A percentile compares a stretch with the other conserved stretches of the same genome.
Evolutionary conservation across 2,888 invertebrate genomes (phyloP).

Genomic region (Hypena proboscidalis): DNA sequence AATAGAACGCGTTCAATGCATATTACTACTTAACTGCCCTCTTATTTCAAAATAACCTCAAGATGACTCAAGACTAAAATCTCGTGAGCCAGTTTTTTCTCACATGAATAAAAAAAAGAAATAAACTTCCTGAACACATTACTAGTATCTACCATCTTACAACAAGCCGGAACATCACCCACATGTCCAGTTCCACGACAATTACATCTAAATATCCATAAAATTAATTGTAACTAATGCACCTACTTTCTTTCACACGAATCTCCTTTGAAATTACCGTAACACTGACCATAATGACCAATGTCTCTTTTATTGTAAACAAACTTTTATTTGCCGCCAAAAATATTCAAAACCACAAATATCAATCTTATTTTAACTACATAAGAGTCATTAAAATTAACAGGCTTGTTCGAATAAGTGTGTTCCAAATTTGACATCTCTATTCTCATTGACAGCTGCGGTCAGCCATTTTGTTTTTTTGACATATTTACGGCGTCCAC

Average conservation of each 20-base stretch:
- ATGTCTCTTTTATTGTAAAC: slow-evolving; percentile 55
- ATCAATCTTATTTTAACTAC: slow-evolving; percentile 9
- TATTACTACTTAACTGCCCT: too few species aligned
- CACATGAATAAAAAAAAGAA: background rate
- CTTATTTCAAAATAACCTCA: too few species aligned
- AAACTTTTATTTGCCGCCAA: slow-evolving; percentile 8
- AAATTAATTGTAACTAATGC: slow-evolving; percentile 76
- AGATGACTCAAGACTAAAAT: too few species aligned
- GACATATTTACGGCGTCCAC: slow-evolving; percentile 65
- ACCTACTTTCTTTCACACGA: slow-evolving; percentile 64
- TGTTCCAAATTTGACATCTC: slow-evolving; percentile 62
- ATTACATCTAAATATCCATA: slow-evolving; percentile 73
- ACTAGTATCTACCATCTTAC: background rate
- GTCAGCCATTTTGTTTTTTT: slow-evolving; percentile 68
- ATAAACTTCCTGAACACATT: background rate
- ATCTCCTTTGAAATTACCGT: slow-evolving; percentile 63
- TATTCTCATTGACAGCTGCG: slow-evolving; percentile 79
- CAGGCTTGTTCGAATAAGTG: slow-evolving; percentile 21
- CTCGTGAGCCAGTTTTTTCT: background rate
- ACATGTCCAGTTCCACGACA: slow-evolving; percentile 72
- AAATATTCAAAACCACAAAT: slow-evolving; percentile 20
- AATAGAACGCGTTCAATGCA: too few species aligned
- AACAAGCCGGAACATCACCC: slow-evolving; percentile 50
- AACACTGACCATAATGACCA: slow-evolving; percentile 66
- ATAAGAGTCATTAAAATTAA: slow-evolving; percentile 19